These are phyloP conservation scores for Elysia crispata DNA, from an alignment of 2,888 invertebrate genomes.

Conservation along the genomic window DNA sequence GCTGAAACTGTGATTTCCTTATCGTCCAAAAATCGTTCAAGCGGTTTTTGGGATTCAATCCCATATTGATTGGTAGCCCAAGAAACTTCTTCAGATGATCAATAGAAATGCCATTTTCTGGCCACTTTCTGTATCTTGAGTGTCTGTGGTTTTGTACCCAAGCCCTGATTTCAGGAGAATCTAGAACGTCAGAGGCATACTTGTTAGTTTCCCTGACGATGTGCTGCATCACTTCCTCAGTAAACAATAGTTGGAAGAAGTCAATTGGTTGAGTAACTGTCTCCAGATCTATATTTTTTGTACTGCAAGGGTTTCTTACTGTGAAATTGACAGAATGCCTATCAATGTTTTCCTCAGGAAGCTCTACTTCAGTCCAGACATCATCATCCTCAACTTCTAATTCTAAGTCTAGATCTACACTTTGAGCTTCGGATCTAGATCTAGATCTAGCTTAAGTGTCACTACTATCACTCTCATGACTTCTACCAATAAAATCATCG, in stretches of 20 bases:
- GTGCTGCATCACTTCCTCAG: slow-evolving; percentile 2
- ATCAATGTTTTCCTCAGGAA: too few species aligned
- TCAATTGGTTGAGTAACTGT: background rate
- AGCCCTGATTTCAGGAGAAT: background rate
- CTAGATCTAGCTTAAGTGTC: too few species aligned
- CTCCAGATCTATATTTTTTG: too few species aligned
- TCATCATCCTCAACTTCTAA: too few species aligned
- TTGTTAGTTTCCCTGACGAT: slow-evolving; percentile 13
- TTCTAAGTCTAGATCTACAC: too few species aligned
- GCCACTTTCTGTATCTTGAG: slow-evolving; percentile 26
- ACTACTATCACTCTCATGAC: too few species aligned
- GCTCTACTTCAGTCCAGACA: too few species aligned
- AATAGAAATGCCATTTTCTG: background rate
- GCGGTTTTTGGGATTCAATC: slow-evolving; percentile 11
- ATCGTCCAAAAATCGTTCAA: slow-evolving; percentile 2
- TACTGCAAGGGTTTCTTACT: too few species aligned
- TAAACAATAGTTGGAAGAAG: background rate
- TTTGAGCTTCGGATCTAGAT: too few species aligned
- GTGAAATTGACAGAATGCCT: too few species aligned
- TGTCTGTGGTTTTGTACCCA: slow-evolving; percentile 2
- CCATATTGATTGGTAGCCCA: slow-evolving; percentile 30
- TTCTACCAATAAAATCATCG: too few species aligned
- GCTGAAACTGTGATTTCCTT: background rate
- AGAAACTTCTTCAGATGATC: slow-evolving; percentile 24
- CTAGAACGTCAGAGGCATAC: slow-evolving; percentile 10